A percentile compares a stretch with the other conserved stretches of the same genome.
Evolutionary conservation across 1,140 invertebrate genomes (phyloP).

Genomic region (Calycopis cecrops): DNA sequence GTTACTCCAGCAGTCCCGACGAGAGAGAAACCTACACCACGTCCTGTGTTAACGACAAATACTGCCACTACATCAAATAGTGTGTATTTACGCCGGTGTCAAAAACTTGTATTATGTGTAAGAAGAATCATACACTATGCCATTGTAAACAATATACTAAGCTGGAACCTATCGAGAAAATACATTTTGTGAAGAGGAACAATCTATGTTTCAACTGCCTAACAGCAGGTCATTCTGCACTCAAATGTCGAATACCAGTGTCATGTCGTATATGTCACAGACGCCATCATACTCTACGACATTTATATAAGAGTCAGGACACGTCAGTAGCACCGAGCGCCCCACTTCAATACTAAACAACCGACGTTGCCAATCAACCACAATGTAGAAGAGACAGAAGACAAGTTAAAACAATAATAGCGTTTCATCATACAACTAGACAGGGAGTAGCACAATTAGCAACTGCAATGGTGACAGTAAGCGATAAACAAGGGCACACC

Average conservation of each 20-base stretch:
- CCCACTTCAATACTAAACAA: neutral
- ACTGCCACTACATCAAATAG: too few species aligned
- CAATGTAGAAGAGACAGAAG: too few species aligned
- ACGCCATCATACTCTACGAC: slow-evolving; percentile 36
- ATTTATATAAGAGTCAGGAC: slow-evolving; percentile 15
- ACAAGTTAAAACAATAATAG: too few species aligned
- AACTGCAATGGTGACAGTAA: slow-evolving; percentile 24
- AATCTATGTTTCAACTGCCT: slow-evolving; percentile 37
- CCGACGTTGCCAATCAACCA: too few species aligned
- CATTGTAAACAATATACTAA: slow-evolving; percentile 33
- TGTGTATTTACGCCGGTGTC: too few species aligned
- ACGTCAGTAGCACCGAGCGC: neutral
- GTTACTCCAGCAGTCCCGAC: neutral
- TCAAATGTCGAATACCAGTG: slow-evolving; percentile 27
- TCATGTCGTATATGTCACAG: slow-evolving; percentile 32
- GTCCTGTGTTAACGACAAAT: neutral
- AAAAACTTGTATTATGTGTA: slow-evolving; percentile 26
- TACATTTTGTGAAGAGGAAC: slow-evolving; percentile 27
- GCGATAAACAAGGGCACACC: slow-evolving; percentile 10
- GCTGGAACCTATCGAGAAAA: slow-evolving; percentile 21
- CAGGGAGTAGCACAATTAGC: slow-evolving; percentile 21
- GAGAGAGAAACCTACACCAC: slow-evolving; percentile 1
- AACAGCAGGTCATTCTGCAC: slow-evolving; percentile 27
- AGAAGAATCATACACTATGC: slow-evolving; percentile 26
- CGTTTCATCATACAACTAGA: too few species aligned